phyloP scores from a whole-genome alignment of 2,113 vertebrate genomes.

The Galbula dea region DNA sequence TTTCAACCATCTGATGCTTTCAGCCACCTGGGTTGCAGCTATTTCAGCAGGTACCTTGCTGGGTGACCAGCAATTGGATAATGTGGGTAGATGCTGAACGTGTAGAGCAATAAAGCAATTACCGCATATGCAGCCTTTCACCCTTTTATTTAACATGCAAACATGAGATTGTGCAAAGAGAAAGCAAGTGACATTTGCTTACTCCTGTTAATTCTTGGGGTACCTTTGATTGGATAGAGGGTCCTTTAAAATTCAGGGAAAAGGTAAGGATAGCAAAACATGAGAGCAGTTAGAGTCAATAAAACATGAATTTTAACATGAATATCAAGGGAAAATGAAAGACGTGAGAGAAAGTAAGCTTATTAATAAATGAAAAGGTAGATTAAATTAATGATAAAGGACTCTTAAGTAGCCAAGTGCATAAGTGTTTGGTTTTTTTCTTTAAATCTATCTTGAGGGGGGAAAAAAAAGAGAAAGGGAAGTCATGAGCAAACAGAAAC shows the following conservation, averaged over 20 bases:
- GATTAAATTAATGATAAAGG: slow-evolving; percentile 46
- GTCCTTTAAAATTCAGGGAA: background rate
- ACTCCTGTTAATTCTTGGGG: background rate
- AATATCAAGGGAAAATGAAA: background rate
- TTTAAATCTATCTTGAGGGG: background rate
- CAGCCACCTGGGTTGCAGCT: background rate
- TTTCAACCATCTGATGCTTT: background rate
- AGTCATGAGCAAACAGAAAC: background rate
- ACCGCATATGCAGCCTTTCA: background rate
- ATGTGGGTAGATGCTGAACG: background rate
- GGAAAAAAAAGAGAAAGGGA: background rate
- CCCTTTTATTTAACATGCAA: background rate
- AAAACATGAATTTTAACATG: background rate
- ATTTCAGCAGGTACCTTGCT: background rate
- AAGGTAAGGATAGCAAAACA: background rate
- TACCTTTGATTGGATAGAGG: background rate
- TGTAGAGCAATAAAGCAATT: background rate
- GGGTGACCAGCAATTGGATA: background rate
- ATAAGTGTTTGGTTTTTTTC: background rate
- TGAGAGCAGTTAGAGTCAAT: background rate
- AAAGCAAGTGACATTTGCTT: background rate
- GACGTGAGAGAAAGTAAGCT: background rate
- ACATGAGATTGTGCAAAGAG: background rate
- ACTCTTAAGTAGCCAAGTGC: background rate
- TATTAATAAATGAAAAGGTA: slow-evolving; percentile 35